A percentile compares a stretch with the other conserved stretches of the same genome.
Conservation (phyloP, 2,113 vertebrate genomes). For the Varanus komodoensis region DNA sequence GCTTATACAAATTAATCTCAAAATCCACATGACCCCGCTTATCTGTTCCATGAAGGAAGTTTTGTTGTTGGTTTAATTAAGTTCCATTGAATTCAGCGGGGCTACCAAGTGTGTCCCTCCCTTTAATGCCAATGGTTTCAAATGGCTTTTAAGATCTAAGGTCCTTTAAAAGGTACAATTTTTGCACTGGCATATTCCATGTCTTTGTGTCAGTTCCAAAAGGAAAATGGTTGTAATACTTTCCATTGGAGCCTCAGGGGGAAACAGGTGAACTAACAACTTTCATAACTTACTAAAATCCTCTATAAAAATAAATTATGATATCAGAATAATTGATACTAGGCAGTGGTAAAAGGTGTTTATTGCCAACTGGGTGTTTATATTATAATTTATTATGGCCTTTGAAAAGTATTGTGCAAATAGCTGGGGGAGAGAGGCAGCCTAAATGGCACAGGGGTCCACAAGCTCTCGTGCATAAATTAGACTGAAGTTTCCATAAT, state of each 20-base stretch:
- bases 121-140: not conserved
- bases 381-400: conserved; percentile 8
- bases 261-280: conserved; percentile 36
- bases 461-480: not conserved
- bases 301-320: conserved; percentile 59
- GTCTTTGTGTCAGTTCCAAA: conserved; percentile 9
- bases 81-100: not conserved
- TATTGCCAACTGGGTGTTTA: conserved; percentile 28
- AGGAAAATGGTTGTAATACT: conserved; percentile 43
- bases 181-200: conserved; percentile 23
- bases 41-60: not conserved
- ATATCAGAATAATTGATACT: conserved; percentile 64
- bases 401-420: conserved; percentile 6
- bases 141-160: not conserved
- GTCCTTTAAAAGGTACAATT: not conserved
- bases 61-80: not conserved
- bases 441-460: not conserved
- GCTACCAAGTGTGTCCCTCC: no score
- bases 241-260: conserved; percentile 40
- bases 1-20: no score
- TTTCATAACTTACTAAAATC: conserved; percentile 53
- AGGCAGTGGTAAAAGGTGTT: conserved; percentile 38
- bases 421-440: not conserved
- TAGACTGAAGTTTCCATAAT: not conserved
- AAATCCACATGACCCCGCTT: no score